Percentiles rank a stretch among this genome's conserved stretches.
Evolutionary conservation across 2,888 invertebrate genomes (phyloP).

Genomic region (Halocaridina rubra): DNA sequence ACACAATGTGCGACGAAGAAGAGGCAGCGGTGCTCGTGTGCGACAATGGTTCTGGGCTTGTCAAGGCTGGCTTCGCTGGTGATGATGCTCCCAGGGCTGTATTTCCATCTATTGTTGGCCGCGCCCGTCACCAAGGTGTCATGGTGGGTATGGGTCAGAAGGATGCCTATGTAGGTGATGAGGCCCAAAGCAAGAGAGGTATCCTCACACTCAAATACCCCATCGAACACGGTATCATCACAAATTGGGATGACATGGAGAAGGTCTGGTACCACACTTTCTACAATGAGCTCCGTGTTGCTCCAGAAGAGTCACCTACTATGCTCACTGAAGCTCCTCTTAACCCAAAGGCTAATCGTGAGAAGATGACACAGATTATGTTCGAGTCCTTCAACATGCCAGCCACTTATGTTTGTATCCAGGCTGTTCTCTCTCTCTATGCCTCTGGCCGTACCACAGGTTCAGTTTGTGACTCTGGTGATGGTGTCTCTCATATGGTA

Average conservation of each 20-base stretch:
- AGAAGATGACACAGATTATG: constrained; percentile 86
- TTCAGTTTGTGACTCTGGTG: constrained; percentile 44
- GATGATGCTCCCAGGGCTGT: too few relatives aligned
- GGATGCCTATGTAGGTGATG: too few relatives aligned
- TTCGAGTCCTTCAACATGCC: constrained; percentile 71
- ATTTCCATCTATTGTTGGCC: too few relatives aligned
- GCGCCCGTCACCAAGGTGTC: too few relatives aligned
- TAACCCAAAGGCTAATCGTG: constrained; percentile 94
- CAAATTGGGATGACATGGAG: constrained; percentile 99
- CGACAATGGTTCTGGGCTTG: too few relatives aligned
- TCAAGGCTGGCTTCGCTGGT: too few relatives aligned
- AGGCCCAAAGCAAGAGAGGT: too few relatives aligned
- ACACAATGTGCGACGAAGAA: too few relatives aligned
- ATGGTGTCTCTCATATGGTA: constrained; percentile 67
- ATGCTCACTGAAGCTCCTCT: constrained; percentile 85
- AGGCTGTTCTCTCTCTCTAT: constrained; percentile 72
- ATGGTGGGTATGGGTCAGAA: too few relatives aligned
- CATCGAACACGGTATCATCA: constrained; percentile 74
- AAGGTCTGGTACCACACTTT: constrained; percentile 99
- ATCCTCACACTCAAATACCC: constrained; percentile 73
- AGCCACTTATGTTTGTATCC: constrained; percentile 71
- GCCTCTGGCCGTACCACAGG: constrained; percentile 71
- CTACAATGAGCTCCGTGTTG: constrained; percentile 96
- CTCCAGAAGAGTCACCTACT: constrained; percentile 88
- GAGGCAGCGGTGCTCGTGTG: too few relatives aligned